Conservation (phyloP, 2,888 invertebrate species). For the Suillia variegata region DNA sequence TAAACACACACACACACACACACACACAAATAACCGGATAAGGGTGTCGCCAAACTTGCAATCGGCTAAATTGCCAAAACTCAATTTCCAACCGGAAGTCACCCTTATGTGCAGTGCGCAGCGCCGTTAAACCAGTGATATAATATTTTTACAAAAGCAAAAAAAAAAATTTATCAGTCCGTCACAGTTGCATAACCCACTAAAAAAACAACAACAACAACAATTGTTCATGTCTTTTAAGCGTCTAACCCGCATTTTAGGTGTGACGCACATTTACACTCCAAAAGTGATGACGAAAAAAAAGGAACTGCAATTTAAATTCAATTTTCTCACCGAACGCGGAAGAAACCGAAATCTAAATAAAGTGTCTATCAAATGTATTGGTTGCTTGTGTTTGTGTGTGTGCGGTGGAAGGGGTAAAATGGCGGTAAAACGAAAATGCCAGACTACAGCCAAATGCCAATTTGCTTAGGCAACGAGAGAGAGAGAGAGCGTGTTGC, state of each 20-base stretch:
- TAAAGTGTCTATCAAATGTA: no score
- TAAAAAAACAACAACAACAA: no score
- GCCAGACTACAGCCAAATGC: neutral
- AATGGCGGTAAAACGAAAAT: constrained; percentile 17
- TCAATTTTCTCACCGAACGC: constrained; percentile 25
- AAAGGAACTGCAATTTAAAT: constrained; percentile 31
- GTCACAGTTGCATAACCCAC: neutral
- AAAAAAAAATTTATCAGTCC: constrained; percentile 12
- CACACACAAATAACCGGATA: no score
- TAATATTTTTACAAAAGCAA: neutral
- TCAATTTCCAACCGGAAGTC: constrained; percentile 4
- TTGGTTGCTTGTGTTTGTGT: no score
- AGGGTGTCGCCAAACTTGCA: no score
- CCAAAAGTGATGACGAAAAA: constrained; percentile 10
- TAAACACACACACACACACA: no score
- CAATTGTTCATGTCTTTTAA: no score
- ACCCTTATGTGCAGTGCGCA: constrained; percentile 7
- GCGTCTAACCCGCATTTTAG: neutral
- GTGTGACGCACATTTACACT: neutral
- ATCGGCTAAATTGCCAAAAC: no score
- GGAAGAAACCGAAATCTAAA: neutral
- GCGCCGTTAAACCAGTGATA: no score
- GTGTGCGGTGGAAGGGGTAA: neutral
- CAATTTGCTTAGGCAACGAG: no score
- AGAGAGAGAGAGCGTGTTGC: no score